phyloP scores from a whole-genome alignment of 2,113 vertebrate genomes.

The Onychorhynchus coronatus region DNA sequence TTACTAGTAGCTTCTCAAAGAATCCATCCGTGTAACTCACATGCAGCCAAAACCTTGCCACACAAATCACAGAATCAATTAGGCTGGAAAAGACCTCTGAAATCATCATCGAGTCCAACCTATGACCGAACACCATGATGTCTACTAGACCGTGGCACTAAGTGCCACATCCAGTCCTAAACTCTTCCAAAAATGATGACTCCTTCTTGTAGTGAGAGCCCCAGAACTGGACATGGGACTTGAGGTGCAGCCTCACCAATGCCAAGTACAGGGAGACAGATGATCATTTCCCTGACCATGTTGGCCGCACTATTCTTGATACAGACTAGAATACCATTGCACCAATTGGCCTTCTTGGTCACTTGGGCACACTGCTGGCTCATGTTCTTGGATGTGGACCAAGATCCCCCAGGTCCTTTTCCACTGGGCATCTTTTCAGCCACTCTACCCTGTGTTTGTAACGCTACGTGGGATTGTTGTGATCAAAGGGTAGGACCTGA shows the following conservation, averaged over 20 bases:
- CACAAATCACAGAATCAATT: background rate
- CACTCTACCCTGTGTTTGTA: no score
- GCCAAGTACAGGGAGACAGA: accelerated
- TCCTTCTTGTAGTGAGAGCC: background rate
- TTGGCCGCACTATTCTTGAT: background rate
- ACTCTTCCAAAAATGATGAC: background rate
- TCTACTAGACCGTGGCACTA: background rate
- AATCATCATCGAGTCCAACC: background rate
- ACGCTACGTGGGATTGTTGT: background rate
- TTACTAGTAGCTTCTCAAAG: background rate
- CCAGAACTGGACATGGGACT: background rate
- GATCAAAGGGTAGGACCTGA: background rate
- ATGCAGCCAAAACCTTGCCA: background rate
- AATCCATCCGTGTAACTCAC: background rate
- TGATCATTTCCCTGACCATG: background rate
- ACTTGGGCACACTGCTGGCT: background rate
- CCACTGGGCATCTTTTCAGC: background rate
- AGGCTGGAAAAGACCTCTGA: background rate
- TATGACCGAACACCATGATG: background rate
- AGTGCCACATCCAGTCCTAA: background rate
- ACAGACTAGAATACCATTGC: background rate
- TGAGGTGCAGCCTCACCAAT: accelerated
- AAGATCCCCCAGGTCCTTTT: background rate
- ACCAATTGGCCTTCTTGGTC: background rate
- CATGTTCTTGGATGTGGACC: background rate